Conservation (phyloP, 2,888 invertebrate species). For the Strigamia crassipes region DNA sequence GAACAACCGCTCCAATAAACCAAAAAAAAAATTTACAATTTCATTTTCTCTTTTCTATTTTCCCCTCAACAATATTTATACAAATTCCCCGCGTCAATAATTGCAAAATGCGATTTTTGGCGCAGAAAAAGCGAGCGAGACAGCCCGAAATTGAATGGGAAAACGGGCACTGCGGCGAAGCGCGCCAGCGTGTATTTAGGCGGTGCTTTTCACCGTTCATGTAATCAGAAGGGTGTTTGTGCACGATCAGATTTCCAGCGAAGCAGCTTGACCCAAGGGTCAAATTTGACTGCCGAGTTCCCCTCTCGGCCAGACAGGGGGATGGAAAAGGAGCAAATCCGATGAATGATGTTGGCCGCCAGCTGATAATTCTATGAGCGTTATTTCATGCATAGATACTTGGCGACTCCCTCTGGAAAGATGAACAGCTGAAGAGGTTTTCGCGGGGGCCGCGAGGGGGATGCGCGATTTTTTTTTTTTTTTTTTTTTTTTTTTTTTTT, state of each 20-base stretch:
- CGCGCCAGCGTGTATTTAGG: conserved; percentile 8
- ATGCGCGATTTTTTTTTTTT: background rate
- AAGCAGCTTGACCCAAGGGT: conserved; percentile 36
- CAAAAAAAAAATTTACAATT: background rate
- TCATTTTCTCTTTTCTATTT: background rate
- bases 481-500: background rate
- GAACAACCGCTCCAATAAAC: too few relatives aligned
- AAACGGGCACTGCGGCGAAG: background rate
- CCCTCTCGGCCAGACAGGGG: conserved; percentile 14
- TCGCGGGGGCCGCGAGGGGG: background rate
- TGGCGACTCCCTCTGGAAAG: conserved; percentile 25
- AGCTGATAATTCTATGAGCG: conserved; percentile 27
- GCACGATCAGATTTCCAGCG: conserved; percentile 26
- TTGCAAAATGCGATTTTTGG: background rate
- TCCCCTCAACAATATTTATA: background rate
- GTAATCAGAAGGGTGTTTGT: conserved; percentile 30
- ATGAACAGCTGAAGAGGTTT: conserved; percentile 15
- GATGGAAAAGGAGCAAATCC: background rate
- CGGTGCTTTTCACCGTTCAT: conserved; percentile 25
- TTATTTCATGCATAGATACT: conserved; percentile 30
- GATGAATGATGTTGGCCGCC: conserved; percentile 22
- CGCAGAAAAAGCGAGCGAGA: too few relatives aligned
- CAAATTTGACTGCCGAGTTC: conserved; percentile 7
- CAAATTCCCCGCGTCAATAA: background rate
- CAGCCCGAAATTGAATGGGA: background rate